Evolutionary conservation across 2,888 invertebrate genomes (phyloP), one percentile per base, ranked within the genome.

Genomic region (Steromphala cineraria): DNA sequence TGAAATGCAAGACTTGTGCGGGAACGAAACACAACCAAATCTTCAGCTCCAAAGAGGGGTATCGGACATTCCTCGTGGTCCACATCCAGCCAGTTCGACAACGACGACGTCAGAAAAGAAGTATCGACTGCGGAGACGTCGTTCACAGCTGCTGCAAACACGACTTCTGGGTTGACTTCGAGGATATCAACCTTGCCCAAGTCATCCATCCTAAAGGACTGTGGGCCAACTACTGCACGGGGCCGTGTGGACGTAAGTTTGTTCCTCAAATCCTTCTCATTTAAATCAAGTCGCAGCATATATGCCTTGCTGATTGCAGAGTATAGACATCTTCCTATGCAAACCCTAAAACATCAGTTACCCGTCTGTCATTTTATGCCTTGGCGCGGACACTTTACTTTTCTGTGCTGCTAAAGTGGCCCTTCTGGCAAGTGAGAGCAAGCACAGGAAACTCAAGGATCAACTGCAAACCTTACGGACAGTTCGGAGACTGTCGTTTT

Each of bases 1-100:
- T 90, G 36, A 81, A 87, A 28, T 90, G 90, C 52, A 89, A 87
- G 82, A 88, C 87, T 4, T 90, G 90, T 80, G 84, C 84, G 31
- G 74, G 86, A 40, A 83, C 83, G 71, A 86, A 84, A 67, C 85
- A 89, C 74, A 87, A 85, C 55, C 83, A 86, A 17, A 87, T 89
- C 46, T 89, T 84, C 79, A 87, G 89, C 17, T 83, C 84, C 21
- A 89, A 89, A 79, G 86, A 86, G 10, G 79, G 71, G 13, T 62
- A 74, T 62, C 83, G 81, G 67, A 89, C 89, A 7, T 85, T 89
- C 53, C 82, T 89, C 21, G 88, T 88, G 8, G 83, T 88, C 40
- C 83, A 87, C 82, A 82, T 85, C 80, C 76, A 84, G 7, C 76
- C 76, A 31, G 31, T n/a, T 17, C 31, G 80, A 31, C 82, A 71